phyloP scores from a whole-genome alignment of 2,888 invertebrate genomes.

The Zeuzera pyrina region DNA sequence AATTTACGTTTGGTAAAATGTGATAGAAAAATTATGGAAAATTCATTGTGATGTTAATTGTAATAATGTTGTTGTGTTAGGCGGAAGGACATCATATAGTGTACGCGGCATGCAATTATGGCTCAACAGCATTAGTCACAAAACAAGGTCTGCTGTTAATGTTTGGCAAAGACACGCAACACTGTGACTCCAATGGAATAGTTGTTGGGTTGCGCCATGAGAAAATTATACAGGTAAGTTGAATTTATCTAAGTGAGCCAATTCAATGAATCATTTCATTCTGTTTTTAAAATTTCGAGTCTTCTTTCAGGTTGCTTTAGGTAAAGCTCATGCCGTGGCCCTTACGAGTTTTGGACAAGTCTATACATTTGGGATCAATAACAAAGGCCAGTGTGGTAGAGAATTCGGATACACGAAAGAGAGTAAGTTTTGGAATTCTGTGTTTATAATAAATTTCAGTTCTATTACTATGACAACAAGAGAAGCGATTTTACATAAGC shows the following conservation, averaged over 20 bases:
- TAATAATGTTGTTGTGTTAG: no score
- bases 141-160: conserved; percentile 91
- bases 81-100: conserved; percentile 86
- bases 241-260: neutral
- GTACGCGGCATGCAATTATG: conserved; percentile 93
- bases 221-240: conserved; percentile 72
- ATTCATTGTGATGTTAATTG: no score
- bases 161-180: conserved; percentile 94
- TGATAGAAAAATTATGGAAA: no score
- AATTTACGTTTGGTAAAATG: no score
- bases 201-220: conserved; percentile 84
- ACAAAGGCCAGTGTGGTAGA: conserved; percentile 97
- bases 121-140: conserved; percentile 93
- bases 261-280: neutral
- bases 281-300: neutral
- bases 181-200: conserved; percentile 83
- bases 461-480: no score
- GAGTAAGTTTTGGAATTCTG: no score
- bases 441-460: no score
- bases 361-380: conserved; percentile 97
- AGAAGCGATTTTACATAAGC: no score
- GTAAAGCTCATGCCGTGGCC: conserved; percentile 96
- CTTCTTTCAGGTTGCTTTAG: conserved; percentile 81
- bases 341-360: conserved; percentile 91
- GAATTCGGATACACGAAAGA: conserved; percentile 79